A percentile compares a stretch with the other conserved stretches of the same genome.
These are phyloP conservation scores for Trachymyrmex cornetzi DNA, from an alignment of 1,140 invertebrate species.

Conservation along the genomic window DNA sequence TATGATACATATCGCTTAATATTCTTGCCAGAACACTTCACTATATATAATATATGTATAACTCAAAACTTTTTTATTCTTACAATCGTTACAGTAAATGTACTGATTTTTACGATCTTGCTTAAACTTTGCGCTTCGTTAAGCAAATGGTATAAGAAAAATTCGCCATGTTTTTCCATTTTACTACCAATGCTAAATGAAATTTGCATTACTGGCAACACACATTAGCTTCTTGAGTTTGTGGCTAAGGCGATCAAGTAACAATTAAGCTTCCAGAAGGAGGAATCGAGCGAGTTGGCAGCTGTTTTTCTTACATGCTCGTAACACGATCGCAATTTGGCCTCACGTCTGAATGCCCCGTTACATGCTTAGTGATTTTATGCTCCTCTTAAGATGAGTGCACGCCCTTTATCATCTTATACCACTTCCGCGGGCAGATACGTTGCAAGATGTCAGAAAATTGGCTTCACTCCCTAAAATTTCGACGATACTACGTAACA, in stretches of 20 bases:
- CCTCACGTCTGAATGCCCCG: constrained; percentile 23
- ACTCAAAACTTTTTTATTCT: neutral
- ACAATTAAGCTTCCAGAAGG: constrained; percentile 75
- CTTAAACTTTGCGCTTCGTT: neutral
- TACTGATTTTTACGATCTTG: constrained; percentile 16
- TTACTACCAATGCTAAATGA: constrained; percentile 40
- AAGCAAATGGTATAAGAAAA: neutral
- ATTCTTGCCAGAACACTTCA: neutral
- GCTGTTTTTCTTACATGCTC: constrained; percentile 72
- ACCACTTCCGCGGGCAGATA: constrained; percentile 38
- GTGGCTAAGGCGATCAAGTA: constrained; percentile 76
- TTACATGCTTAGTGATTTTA: constrained; percentile 61
- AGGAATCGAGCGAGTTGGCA: constrained; percentile 68
- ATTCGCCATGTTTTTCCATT: neutral
- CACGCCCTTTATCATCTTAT: constrained; percentile 40
- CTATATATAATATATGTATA: neutral
- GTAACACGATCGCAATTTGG: constrained; percentile 74
- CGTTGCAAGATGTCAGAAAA: constrained; percentile 48
- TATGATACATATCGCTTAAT: neutral
- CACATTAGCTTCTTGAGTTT: constrained; percentile 67
- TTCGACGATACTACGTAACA: constrained; percentile 18
- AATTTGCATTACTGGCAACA: constrained; percentile 18
- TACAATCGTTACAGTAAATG: neutral
- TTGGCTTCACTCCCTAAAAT: constrained; percentile 25
- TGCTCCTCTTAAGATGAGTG: constrained; percentile 43